Evolutionary conservation across 2,888 invertebrate genomes (phyloP).

Genomic region (Scelioninae gen. 1): DNA sequence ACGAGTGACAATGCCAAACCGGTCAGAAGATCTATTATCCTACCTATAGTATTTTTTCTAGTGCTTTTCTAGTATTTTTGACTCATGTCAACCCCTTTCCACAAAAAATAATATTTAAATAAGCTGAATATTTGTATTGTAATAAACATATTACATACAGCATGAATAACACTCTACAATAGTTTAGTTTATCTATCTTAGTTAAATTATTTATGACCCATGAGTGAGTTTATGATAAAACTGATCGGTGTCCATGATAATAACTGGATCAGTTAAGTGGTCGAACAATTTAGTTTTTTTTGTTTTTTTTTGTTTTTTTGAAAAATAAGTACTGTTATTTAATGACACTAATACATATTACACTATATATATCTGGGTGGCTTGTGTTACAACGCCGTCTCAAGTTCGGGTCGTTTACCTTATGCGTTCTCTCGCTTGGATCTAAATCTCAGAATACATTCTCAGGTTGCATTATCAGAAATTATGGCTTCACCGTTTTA

Average conservation of each 20-base stretch:
- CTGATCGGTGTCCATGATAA: constrained; percentile 11
- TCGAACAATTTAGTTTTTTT: too few species aligned
- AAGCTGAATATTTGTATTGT: too few species aligned
- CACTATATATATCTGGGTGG: constrained; percentile 21
- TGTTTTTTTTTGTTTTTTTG: too few species aligned
- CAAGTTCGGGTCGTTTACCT: constrained; percentile 64
- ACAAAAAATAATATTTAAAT: constrained; percentile 34
- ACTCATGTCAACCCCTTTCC: too few species aligned
- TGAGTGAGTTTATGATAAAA: constrained; percentile 10
- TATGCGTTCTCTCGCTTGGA: constrained; percentile 18
- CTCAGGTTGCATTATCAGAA: constrained; percentile 4
- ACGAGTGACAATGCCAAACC: constrained; percentile 30
- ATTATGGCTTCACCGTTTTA: constrained; percentile 6
- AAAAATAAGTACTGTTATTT: constrained; percentile 33
- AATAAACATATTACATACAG: constrained; percentile 20
- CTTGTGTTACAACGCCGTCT: constrained; percentile 39
- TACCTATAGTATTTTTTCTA: constrained; percentile 2
- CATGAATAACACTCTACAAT: constrained; percentile 25
- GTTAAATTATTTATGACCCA: constrained; percentile 5
- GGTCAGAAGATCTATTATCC: constrained; percentile 27
- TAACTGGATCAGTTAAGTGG: constrained; percentile 2
- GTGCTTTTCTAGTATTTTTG: too few species aligned
- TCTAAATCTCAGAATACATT: constrained; percentile 13
- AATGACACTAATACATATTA: constrained; percentile 50
- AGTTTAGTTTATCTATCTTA: neutral